Evolutionary conservation across 2,797 vertebrate species (phyloP), one percentile per base, ranked within the genome.

Genomic region (Danio aesculapii): DNA sequence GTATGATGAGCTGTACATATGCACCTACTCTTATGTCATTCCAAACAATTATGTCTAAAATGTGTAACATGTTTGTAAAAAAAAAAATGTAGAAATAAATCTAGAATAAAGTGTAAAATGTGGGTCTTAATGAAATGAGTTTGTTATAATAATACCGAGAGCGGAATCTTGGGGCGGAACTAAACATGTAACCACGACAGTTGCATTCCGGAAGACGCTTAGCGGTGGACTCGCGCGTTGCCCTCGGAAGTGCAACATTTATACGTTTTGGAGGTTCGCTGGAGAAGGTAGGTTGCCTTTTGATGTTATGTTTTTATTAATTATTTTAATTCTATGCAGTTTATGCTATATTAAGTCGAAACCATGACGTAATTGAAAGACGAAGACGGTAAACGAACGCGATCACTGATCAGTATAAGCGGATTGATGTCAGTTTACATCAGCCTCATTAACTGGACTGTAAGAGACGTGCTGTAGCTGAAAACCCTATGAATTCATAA

Each of bases 141-240:
- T 30, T 30, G 30, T 30, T 30, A 30, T n/a, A 2, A 2, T 2
- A 41, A 14, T 13, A 12, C 12, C 47, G 14, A 47, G 4, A 70
- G 46, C 8, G 41, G 12, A 14, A 21, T 10, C 7, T 17, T 57
- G 46, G 16, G 12, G 16, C 63, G 79, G 79, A 81, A 81, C 79
- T 67, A 41, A 10, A 79, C 8, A 66, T 39, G 61, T 55, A 8
- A 4, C 4, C 6, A 0, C 11, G 2, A 41, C 11, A 19, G 16
- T 74, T 81, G 19, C 19, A 16, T 67, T 67, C 70, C 52, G 79
- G 79, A 67, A 50, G 61, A 73, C 21, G 21, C 8, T 41, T 2
- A 5, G 8, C 30, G 19, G 16, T 14, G 70, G 43, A 81, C 50
- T n/a, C 8, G 47, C 19, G 12, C 30, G 43, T 9, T 57, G 8